Base-by-base conservation (phyloP, 2,888 invertebrate species). In the Lepidocyrtoides sp. region DNA sequence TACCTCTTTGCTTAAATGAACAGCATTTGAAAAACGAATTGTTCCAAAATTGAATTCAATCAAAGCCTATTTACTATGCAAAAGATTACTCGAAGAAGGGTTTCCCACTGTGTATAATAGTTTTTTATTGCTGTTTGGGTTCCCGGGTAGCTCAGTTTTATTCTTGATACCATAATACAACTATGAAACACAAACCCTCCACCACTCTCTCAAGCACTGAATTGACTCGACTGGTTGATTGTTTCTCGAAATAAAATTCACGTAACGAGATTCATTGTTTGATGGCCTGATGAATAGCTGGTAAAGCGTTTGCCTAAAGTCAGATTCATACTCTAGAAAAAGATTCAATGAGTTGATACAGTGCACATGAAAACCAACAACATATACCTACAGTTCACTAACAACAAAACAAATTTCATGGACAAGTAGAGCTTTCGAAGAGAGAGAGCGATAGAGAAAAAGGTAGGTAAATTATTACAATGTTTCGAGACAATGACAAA, bases 391-490 rank as follows among this genome's bases (percentile, higher is more conserved):
- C n/a, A n/a, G n/a, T n/a, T n/a, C 32, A 32, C 66, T 12, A 66
- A 66, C 66, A 66, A 69, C 41, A 69, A 36, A 41, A 41, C 69
- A 69, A 8, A 8, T 20, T 36, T 69, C 20, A 69, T 20, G 41
- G 69, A 41, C 69, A 41, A 20, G 41, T 8, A 41, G 41, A 69
- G 32, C 32, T 32, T 36, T n/a, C n/a, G n/a, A n/a, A n/a, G n/a
- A 4, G 23, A 12, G 72, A 72, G 72, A 20, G 20, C 14, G 23
- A 44, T 41, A 26, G 26, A 7, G 77, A 77, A 51, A 29, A 57
- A 77, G 88, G 81, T 81, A 88, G 51, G 88, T 88, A 88, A 88
- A 88, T 88, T 88, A 88, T 88, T 88, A 88, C 79, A 54, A 81
- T 66, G 88, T 81, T 81, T 88, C 69, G 66, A 88, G 88, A 88